phyloP scores from a whole-genome alignment of 1,140 invertebrate genomes.

The Drosophila mauritiana region DNA sequence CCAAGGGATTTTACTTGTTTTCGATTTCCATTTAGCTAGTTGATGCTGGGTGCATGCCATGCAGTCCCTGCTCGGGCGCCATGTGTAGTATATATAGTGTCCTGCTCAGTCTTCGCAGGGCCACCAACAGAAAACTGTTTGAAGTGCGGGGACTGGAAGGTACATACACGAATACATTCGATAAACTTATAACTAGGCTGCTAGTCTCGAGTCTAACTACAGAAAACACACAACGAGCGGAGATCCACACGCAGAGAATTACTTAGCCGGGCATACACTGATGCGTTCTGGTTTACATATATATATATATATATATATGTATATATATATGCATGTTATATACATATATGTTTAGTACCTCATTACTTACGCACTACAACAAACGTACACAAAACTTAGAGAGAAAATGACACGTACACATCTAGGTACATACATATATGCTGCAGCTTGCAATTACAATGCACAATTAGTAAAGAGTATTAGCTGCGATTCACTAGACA shows the following conservation, averaged over 20 bases:
- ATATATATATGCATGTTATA: not conserved
- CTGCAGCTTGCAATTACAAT: slow-evolving; percentile 46
- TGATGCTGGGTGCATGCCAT: not conserved
- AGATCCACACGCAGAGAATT: slow-evolving; percentile 21
- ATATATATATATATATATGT: slow-evolving; percentile 3
- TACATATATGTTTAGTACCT: slow-evolving; percentile 17
- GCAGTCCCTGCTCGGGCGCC: slow-evolving; percentile 1
- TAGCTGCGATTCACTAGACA: slow-evolving; percentile 48
- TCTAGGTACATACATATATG: slow-evolving; percentile 13
- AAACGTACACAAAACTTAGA: slow-evolving; percentile 26
- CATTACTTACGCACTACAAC: slow-evolving; percentile 26
- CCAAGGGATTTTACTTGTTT: slow-evolving; percentile 3
- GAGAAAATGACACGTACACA: slow-evolving; percentile 24
- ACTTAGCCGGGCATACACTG: slow-evolving; percentile 18
- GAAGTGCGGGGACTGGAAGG: slow-evolving; percentile 5
- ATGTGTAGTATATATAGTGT: not conserved
- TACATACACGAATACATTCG: slow-evolving; percentile 9
- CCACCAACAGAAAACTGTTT: slow-evolving; percentile 7
- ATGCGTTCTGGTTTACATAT: slow-evolving; percentile 13
- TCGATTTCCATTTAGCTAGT: slow-evolving; percentile 1
- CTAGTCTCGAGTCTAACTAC: slow-evolving; percentile 48
- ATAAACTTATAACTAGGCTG: slow-evolving; percentile 37
- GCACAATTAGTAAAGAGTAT: slow-evolving; percentile 38
- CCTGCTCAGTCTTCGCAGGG: not conserved
- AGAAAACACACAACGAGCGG: slow-evolving; percentile 32